Conservation (phyloP, 2,113 vertebrate species). For the Dinomys branickii region DNA sequence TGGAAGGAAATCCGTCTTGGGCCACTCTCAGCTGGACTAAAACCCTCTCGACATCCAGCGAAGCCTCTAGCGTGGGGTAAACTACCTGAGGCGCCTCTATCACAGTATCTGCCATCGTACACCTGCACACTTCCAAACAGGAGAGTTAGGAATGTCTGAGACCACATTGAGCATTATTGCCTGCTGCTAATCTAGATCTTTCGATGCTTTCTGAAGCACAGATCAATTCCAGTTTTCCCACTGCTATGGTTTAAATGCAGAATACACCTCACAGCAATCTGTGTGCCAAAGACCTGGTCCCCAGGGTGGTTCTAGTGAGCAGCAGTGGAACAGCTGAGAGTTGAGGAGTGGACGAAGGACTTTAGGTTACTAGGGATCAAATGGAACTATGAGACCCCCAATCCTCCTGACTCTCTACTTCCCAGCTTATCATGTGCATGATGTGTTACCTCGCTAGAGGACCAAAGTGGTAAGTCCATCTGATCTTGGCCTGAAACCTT, state of each 20-base stretch:
- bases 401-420: neutral
- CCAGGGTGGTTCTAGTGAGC: neutral
- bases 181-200: neutral
- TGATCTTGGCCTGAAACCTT: neutral
- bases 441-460: neutral
- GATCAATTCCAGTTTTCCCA: neutral
- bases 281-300: neutral
- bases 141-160: neutral
- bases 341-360: accelerated
- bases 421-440: neutral
- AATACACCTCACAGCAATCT: neutral
- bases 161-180: neutral
- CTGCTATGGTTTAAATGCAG: neutral
- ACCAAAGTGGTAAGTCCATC: neutral
- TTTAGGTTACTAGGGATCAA: neutral
- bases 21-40: neutral
- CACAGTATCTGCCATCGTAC: neutral
- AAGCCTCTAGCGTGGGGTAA: neutral
- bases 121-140: neutral
- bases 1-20: neutral
- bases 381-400: neutral
- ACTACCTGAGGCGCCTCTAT: neutral
- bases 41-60: too few relatives aligned
- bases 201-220: neutral
- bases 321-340: neutral